Evolutionary conservation across 2,113 vertebrate species (phyloP), one percentile per base, ranked within the genome.

Genomic region (Hippocampus barbouri): DNA sequence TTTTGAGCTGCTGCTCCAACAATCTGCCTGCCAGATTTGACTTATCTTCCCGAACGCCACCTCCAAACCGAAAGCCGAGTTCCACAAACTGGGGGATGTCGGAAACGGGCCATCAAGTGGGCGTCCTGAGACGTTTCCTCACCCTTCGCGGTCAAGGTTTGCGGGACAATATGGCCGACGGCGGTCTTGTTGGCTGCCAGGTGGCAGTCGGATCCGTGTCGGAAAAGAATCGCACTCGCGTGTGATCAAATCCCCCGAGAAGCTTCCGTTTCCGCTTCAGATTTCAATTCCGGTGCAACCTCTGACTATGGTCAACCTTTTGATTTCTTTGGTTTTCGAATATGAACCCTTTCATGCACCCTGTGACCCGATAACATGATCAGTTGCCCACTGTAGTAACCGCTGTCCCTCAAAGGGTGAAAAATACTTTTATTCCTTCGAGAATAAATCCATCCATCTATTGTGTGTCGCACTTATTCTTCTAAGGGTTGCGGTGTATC

Each of bases 41-140:
- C 72, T 68, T 53, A 74, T 68, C 56, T 74, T 45, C 57, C 14
- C 45, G 14, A n/a, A 38, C 56, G 43, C 49, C 60, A 56, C 64
- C 66, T 53, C 14, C 57, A 69, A 69, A 45, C 15, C 41, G 23
- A 74, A 69, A 45, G 10, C 57, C 66, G 63, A 56, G 59, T 63
- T 63, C 73, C 30, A 69, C 63, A 43, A 43, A 74, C 25, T 3
- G 30, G 45, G 30, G 25, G 72, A 73, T 61, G 41, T 61, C 56
- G 18, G 66, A 62, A 56, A 74, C 65, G 34, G 51, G 41, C 64
- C 8, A 3, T 3, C 2, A 67, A 60, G 54, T 74, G 56, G 54
- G 63, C 30, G 56, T 38, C 16, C 5, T 8, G 5, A 7, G 16
- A 4, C 7, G 45, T 61, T 49, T 59, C 59, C 53, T 68, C 49